phyloP scores from a whole-genome alignment of 2,113 vertebrate species.

The Cacatua alba region DNA sequence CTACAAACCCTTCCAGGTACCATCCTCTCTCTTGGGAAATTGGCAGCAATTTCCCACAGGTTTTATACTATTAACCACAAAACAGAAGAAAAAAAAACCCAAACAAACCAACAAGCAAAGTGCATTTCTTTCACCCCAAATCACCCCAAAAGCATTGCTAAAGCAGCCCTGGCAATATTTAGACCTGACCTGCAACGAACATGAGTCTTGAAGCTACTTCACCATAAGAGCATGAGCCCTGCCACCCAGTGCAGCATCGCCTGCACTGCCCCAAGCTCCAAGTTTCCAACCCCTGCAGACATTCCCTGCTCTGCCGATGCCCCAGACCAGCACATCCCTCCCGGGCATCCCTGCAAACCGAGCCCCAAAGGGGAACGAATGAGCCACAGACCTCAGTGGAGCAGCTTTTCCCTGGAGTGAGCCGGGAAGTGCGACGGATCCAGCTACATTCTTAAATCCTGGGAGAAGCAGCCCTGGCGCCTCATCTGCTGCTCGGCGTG shows the following conservation, averaged over 20 bases:
- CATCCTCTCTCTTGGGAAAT: neutral
- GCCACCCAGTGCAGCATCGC: neutral
- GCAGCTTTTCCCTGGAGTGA: neutral
- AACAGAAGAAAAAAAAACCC: rapidly evolving
- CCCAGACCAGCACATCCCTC: rapidly evolving
- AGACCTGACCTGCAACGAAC: rapidly evolving
- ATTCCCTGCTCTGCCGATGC: rapidly evolving
- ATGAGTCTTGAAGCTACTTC: neutral
- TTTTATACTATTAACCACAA: neutral
- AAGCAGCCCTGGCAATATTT: neutral
- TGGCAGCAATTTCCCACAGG: neutral
- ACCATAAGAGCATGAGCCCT: rapidly evolving
- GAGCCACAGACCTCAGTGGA: conserved; percentile 42
- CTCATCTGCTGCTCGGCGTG: neutral
- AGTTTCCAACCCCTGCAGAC: neutral
- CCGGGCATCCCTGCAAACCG: rapidly evolving
- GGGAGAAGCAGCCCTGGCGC: neutral
- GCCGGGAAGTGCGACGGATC: neutral
- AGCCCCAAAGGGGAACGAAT: rapidly evolving
- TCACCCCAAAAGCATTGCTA: rapidly evolving
- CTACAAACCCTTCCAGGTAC: neutral
- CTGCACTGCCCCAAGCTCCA: neutral
- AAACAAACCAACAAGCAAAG: neutral
- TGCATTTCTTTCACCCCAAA: neutral
- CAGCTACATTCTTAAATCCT: neutral